Evolutionary conservation across 2,113 vertebrate genomes (phyloP).

Genomic region (Meles meles): DNA sequence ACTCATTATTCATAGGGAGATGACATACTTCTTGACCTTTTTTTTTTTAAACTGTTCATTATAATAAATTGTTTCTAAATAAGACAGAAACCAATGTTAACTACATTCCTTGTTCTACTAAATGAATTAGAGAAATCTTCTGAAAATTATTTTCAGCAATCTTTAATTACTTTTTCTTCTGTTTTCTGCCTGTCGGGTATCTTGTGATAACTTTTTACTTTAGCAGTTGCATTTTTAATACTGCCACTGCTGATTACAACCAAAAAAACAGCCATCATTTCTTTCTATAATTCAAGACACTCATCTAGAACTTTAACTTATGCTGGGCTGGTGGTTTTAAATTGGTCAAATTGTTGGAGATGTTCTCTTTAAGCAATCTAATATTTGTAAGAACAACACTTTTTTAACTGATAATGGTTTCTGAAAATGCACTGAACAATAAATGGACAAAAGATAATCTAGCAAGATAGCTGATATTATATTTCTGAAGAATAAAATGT

Average conservation of each 20-base stretch:
- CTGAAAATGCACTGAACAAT: background rate
- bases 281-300: background rate
- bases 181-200: background rate
- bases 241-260: background rate
- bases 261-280: background rate
- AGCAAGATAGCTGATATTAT: background rate
- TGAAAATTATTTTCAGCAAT: slow-evolving; percentile 6
- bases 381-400: background rate
- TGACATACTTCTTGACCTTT: background rate
- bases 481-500: background rate
- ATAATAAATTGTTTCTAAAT: background rate
- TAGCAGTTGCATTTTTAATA: slow-evolving; percentile 33
- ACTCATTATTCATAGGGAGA: background rate
- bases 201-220: background rate
- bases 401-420: background rate
- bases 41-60: background rate
- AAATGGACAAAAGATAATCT: background rate
- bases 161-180: slow-evolving; percentile 31
- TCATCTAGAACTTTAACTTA: background rate
- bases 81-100: slow-evolving; percentile 8
- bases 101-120: background rate
- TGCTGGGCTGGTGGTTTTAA: background rate
- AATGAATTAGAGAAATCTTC: slow-evolving; percentile 34
- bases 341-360: background rate
- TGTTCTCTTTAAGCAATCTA: background rate